phyloP scores from a whole-genome alignment of 2,797 vertebrate species.

The Hydrocynus forskahlii region DNA sequence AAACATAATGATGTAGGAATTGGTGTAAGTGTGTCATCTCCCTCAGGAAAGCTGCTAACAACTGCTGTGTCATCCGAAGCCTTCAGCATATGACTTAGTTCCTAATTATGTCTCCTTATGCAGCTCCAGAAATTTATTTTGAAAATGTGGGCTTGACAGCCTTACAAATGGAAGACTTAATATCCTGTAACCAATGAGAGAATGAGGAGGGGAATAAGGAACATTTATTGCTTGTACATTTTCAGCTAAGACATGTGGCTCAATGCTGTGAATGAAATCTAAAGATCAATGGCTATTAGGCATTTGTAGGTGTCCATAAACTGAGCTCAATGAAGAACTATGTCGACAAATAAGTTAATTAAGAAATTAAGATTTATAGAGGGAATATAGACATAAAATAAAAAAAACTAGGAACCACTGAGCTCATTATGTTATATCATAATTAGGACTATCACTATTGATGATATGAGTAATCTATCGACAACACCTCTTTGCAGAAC shows the following conservation, averaged over 20 bases:
- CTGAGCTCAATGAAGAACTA: background rate
- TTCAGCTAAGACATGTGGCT: background rate
- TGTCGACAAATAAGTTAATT: background rate
- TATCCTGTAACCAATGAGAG: background rate
- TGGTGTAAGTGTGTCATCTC: background rate
- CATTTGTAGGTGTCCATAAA: background rate
- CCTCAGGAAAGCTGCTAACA: slow-evolving; percentile 1
- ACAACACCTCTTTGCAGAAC: too few relatives aligned
- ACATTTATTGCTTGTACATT: background rate
- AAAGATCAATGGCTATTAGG: background rate
- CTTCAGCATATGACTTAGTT: background rate
- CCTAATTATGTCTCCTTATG: background rate
- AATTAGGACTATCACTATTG: too few relatives aligned
- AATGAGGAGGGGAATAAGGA: background rate
- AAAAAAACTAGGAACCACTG: too few relatives aligned
- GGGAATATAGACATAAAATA: too few relatives aligned
- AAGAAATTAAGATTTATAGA: too few relatives aligned
- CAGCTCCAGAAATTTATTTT: background rate
- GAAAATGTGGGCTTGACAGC: background rate
- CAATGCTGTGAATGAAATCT: too few relatives aligned
- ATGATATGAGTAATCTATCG: too few relatives aligned
- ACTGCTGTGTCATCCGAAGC: background rate
- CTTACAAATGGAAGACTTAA: slow-evolving; percentile 3
- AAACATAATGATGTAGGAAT: background rate
- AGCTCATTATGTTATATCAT: too few relatives aligned